Conservation (phyloP, 2,888 invertebrate species). For the Emmelina monodactyla region DNA sequence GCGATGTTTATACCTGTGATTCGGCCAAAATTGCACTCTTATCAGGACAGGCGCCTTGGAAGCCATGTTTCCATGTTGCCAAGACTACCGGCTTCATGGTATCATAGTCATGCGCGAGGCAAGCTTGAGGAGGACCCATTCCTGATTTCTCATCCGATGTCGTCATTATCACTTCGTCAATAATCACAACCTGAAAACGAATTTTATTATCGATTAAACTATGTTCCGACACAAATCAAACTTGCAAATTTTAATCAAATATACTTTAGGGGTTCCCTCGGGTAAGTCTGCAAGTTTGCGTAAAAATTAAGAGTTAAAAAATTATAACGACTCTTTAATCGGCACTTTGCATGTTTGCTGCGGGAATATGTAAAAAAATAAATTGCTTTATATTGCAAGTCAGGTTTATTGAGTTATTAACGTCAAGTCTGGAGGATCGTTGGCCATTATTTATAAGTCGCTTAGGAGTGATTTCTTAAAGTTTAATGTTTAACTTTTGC, state of each 20-base stretch:
- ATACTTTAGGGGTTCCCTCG: too few relatives aligned
- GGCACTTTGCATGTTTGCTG: constrained; percentile 36
- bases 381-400: constrained; percentile 31
- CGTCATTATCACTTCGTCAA: constrained; percentile 85
- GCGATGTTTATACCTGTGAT: constrained; percentile 68
- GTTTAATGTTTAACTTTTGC: too few relatives aligned
- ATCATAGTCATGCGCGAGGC: constrained; percentile 89
- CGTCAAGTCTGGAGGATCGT: too few relatives aligned
- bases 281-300: constrained; percentile 11
- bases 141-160: constrained; percentile 80
- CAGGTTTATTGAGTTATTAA: constrained; percentile 32
- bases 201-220: background rate
- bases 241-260: too few relatives aligned
- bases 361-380: constrained; percentile 27
- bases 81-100: constrained; percentile 92
- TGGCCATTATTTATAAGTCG: too few relatives aligned
- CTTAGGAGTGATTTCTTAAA: too few relatives aligned
- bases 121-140: constrained; percentile 75
- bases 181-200: constrained; percentile 82
- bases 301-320: constrained; percentile 33
- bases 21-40: constrained; percentile 90
- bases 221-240: background rate
- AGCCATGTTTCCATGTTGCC: constrained; percentile 94
- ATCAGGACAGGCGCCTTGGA: constrained; percentile 94
- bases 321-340: constrained; percentile 43